phyloP scores from a whole-genome alignment of 2,888 invertebrate genomes.

The Pollenia griseotomentosa region DNA sequence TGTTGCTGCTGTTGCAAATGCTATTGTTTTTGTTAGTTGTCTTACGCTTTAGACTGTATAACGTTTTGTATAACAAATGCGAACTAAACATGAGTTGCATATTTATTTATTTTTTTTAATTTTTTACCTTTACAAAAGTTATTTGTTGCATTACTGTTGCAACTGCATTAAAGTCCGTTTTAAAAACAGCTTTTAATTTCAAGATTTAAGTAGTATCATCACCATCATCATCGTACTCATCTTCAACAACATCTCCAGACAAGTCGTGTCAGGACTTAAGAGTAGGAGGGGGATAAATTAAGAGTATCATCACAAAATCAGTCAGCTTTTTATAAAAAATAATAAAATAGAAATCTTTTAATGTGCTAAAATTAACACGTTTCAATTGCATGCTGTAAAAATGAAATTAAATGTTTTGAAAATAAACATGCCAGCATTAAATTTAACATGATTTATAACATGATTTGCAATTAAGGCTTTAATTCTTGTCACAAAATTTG shows the following conservation, averaged over 20 bases:
- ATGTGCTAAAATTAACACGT: constrained; percentile 71
- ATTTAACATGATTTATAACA: background rate
- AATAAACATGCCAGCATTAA: background rate
- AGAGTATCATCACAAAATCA: constrained; percentile 40
- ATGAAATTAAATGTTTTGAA: constrained; percentile 21
- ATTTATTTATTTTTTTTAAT: constrained; percentile 33
- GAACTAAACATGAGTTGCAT: constrained; percentile 70
- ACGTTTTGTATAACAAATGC: constrained; percentile 71
- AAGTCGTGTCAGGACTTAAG: constrained; percentile 53
- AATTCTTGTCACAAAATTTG: constrained; percentile 5
- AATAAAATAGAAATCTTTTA: constrained; percentile 35
- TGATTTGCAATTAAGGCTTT: background rate
- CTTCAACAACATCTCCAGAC: constrained; percentile 43
- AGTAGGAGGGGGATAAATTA: constrained; percentile 48
- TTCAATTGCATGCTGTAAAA: constrained; percentile 51
- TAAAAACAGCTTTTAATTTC: constrained; percentile 58
- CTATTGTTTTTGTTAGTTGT: constrained; percentile 41
- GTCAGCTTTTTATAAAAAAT: constrained; percentile 11
- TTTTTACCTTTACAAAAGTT: background rate
- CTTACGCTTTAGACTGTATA: constrained; percentile 53
- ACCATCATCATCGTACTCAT: constrained; percentile 46
- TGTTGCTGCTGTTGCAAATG: constrained; percentile 11
- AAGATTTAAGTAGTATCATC: constrained; percentile 61
- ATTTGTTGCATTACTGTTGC: background rate
- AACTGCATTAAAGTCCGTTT: constrained; percentile 16